Base-by-base conservation (phyloP, 2,113 vertebrate species). In the Chunga burmeisteri region DNA sequence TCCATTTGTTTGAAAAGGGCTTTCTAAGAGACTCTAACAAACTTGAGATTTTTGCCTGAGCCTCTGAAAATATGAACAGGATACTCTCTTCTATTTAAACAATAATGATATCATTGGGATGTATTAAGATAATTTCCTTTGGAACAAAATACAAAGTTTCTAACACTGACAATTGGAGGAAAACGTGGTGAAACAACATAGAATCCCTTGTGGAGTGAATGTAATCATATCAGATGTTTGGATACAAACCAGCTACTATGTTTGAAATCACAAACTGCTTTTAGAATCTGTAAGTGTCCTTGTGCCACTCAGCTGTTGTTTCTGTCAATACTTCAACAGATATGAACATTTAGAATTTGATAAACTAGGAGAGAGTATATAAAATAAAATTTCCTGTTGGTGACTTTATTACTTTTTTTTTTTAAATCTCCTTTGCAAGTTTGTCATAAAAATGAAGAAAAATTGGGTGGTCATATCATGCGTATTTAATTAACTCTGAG, bases 141-240 rank as follows among this genome's bases (percentile, higher is more conserved):
- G 95, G 94, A 96, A 96, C 93, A 97, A 95, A 96, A 95, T 94
- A 84, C 73, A 80, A 96, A 68, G 59, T 95, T 97, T 98, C 96
- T 94, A 96, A 88, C 44, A 14, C 93, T 97, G 82, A 98, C 98
- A 98, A 98, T 98, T 94, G 96, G 86, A 98, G 98, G 98, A 98
- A 98, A 98, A 97, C 92, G 67, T 82, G 88, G 88, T 96, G 95
- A 97, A 97, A 95, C 90, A 97, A 94, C 81, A 92, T 79, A 88
- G 58, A 94, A 77, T 93, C 75, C 81, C 83, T 94, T 91, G 86
- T 96, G 93, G 90, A 92, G 79, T 86, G n/a, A 70, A 62, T 86
- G 75, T 94, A 90, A 81, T 97, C 89, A 59, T 94, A 95, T 97
- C 88, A 72, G 96, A 93, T 95, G 94, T 94, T 95, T 96, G 96